phyloP scores from a whole-genome alignment of 2,888 invertebrate genomes.

The Melanchra persicariae region DNA sequence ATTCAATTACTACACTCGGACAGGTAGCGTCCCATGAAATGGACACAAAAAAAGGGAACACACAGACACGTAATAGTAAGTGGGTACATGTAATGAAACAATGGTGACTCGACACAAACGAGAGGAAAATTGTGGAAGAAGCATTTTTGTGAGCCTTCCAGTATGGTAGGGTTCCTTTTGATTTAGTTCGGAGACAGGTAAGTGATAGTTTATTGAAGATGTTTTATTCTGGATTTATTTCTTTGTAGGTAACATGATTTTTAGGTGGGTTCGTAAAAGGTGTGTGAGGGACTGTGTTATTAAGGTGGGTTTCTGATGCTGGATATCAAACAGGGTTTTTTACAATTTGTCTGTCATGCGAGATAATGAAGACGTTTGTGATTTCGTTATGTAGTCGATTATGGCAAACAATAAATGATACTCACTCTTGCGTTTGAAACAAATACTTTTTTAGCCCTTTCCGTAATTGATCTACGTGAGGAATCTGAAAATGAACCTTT shows the following conservation, averaged over 20 bases:
- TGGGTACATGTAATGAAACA: conserved; percentile 60
- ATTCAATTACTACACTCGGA: conserved; percentile 54
- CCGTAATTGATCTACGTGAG: too few relatives aligned
- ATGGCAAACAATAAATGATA: too few relatives aligned
- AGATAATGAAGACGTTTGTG: background rate
- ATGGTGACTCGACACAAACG: conserved; percentile 51
- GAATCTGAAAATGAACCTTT: too few relatives aligned
- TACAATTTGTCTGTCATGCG: background rate
- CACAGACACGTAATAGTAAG: conserved; percentile 48
- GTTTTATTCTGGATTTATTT: conserved; percentile 26
- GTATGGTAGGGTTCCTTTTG: conserved; percentile 9
- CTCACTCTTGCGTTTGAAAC: too few relatives aligned
- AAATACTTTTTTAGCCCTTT: too few relatives aligned
- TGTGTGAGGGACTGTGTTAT: background rate
- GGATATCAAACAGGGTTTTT: too few relatives aligned
- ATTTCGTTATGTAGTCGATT: too few relatives aligned
- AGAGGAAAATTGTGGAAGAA: conserved; percentile 21
- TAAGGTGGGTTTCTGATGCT: background rate
- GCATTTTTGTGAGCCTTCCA: conserved; percentile 5
- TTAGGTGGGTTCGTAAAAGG: conserved; percentile 9
- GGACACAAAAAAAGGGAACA: conserved; percentile 28
- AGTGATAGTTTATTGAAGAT: conserved; percentile 31
- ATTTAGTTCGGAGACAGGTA: conserved; percentile 6
- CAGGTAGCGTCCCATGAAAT: conserved; percentile 44
- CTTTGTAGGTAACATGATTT: conserved; percentile 14